Conservation (phyloP, 2,888 invertebrate genomes). For the Portevinia maculata region DNA sequence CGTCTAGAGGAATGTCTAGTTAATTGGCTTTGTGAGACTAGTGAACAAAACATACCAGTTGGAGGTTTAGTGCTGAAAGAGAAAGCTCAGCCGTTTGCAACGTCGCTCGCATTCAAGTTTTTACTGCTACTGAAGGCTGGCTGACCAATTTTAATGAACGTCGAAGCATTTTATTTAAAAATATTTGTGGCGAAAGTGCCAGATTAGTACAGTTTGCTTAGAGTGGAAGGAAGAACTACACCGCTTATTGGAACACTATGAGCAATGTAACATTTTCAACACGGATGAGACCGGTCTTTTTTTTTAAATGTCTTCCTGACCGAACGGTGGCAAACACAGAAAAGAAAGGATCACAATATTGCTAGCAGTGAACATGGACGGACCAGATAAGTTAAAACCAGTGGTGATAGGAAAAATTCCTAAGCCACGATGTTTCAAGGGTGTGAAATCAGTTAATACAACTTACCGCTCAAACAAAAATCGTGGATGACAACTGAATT, state of each 20-base stretch:
- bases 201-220: neutral
- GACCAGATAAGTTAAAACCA: too few species aligned
- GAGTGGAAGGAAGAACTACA: too few species aligned
- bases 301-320: conserved; percentile 4
- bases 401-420: neutral
- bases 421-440: conserved; percentile 5
- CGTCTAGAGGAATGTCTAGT: conserved; percentile 1
- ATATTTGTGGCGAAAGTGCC: conserved; percentile 3
- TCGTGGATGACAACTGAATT: neutral
- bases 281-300: too few species aligned
- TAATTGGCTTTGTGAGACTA: neutral
- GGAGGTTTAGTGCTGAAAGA: conserved; percentile 8
- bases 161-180: neutral
- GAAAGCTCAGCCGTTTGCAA: conserved; percentile 8
- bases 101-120: neutral
- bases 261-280: too few species aligned
- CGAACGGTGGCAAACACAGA: conserved; percentile 7
- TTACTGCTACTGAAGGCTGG: conserved; percentile 1
- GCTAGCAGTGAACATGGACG: too few species aligned
- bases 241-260: neutral
- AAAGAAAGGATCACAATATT: too few species aligned
- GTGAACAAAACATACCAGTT: neutral
- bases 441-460: neutral
- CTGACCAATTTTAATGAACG: too few species aligned
- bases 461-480: conserved; percentile 7